phyloP scores from a whole-genome alignment of 2,797 vertebrate species.

The Melanotaenia trifasciata region DNA sequence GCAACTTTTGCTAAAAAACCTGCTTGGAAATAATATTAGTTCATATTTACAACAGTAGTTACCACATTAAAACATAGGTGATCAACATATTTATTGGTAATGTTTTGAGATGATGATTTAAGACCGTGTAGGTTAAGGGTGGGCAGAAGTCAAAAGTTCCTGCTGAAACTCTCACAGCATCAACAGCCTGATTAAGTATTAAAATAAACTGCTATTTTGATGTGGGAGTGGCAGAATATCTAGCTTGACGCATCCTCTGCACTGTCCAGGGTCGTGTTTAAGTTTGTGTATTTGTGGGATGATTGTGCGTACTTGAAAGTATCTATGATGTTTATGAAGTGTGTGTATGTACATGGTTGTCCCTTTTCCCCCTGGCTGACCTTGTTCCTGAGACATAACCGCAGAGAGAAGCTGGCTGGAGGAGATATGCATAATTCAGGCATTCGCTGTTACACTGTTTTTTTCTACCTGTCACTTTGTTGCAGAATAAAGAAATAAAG shows the following conservation, averaged over 20 bases:
- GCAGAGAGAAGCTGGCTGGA: constrained; percentile 49
- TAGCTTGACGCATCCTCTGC: constrained; percentile 2
- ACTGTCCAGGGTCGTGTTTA: neutral
- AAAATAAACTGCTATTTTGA: constrained; percentile 19
- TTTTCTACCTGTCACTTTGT: constrained; percentile 23
- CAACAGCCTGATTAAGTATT: constrained; percentile 6
- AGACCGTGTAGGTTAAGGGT: too few species aligned
- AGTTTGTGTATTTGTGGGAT: neutral
- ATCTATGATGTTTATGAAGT: neutral
- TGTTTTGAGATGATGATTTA: too few species aligned
- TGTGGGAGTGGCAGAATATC: neutral
- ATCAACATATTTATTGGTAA: too few species aligned
- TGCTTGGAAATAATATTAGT: too few species aligned
- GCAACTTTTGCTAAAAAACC: too few species aligned
- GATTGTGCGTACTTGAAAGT: neutral
- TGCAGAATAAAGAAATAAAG: constrained; percentile 29
- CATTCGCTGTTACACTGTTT: constrained; percentile 39
- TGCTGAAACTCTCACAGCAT: neutral
- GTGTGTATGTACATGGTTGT: constrained; percentile 14
- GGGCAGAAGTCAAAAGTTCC: neutral
- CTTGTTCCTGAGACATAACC: constrained; percentile 49
- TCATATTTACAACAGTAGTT: too few species aligned
- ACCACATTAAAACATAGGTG: too few species aligned
- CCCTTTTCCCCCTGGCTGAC: constrained; percentile 52
- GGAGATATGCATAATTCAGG: constrained; percentile 66